phyloP scores from a whole-genome alignment of 2,888 invertebrate genomes.

The Ferrisia virgata region DNA sequence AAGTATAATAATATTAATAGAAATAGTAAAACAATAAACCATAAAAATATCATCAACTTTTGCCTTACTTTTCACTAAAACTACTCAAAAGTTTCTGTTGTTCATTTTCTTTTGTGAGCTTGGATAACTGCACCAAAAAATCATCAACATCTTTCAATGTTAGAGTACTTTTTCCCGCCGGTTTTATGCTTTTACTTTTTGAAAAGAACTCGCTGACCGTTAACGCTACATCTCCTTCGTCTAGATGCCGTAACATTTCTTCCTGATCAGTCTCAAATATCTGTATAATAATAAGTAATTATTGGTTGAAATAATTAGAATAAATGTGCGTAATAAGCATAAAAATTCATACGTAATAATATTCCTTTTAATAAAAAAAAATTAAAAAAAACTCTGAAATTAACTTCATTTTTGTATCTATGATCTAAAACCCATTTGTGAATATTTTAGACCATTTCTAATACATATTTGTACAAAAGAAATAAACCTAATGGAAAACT shows the following conservation, averaged over 20 bases:
- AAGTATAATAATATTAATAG: no score
- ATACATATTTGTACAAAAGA: no score
- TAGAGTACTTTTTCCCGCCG: conserved; percentile 66
- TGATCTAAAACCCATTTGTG: no score
- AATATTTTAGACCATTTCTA: not conserved
- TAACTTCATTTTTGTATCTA: no score
- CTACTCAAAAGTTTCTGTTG: conserved; percentile 72
- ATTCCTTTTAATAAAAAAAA: not conserved
- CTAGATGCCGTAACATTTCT: conserved; percentile 80
- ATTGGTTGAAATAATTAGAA: not conserved
- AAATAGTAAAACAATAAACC: not conserved
- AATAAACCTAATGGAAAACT: no score
- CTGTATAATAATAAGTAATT: conserved; percentile 51
- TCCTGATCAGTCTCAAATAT: conserved; percentile 71
- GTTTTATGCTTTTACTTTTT: conserved; percentile 60
- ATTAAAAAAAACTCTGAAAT: not conserved
- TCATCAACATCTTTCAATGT: conserved; percentile 73
- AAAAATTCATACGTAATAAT: no score
- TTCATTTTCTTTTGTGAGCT: conserved; percentile 81
- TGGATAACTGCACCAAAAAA: conserved; percentile 70
- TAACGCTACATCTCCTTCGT: conserved; percentile 86
- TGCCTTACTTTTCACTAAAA: conserved; percentile 60
- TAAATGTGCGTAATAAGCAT: no score
- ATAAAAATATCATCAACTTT: not conserved
- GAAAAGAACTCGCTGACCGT: conserved; percentile 77